Evolutionary conservation across 2,797 vertebrate genomes (phyloP).

Genomic region (Poeciliopsis infans): DNA sequence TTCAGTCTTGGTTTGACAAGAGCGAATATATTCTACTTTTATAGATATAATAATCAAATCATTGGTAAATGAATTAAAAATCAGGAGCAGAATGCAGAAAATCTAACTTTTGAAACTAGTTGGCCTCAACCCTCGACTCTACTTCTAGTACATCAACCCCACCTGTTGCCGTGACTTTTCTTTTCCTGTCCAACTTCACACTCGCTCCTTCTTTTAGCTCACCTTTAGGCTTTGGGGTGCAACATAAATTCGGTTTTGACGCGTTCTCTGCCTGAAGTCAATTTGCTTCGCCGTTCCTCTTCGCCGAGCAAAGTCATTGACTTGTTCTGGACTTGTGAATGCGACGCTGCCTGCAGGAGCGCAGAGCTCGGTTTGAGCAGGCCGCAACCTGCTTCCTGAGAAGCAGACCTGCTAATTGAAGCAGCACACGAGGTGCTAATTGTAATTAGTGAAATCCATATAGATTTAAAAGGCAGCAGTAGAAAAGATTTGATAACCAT

Average conservation of each 20-base stretch:
- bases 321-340: neutral
- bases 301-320: constrained; percentile 1
- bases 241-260: constrained; percentile 11
- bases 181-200: neutral
- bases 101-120: neutral
- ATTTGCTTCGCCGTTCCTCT: constrained; percentile 7
- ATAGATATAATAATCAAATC: neutral
- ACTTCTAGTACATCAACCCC: neutral
- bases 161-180: neutral
- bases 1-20: too few species aligned
- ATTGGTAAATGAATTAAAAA: neutral
- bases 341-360: neutral
- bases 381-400: neutral
- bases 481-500: neutral
- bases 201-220: neutral
- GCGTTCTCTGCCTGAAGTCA: constrained; percentile 5
- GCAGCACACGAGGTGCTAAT: neutral
- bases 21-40: too few species aligned
- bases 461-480: neutral
- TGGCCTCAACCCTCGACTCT: neutral
- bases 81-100: neutral
- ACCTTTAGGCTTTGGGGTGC: neutral
- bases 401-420: neutral
- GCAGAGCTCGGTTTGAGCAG: neutral
- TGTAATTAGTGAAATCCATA: neutral